phyloP scores from a whole-genome alignment of 2,797 vertebrate genomes.

The Morus bassanus region DNA sequence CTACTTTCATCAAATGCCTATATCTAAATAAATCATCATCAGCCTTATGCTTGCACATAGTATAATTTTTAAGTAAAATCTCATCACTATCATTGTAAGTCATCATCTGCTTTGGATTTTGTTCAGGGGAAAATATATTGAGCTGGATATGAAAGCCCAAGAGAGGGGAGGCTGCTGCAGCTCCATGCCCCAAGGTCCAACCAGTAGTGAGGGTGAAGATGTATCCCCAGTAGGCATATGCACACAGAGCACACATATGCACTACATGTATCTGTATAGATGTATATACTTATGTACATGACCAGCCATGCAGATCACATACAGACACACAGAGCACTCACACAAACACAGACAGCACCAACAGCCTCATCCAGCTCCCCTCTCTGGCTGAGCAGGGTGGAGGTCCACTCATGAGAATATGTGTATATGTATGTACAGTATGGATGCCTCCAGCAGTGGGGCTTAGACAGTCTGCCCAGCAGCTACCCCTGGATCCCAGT shows the following conservation, averaged over 20 bases:
- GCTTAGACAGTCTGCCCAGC: neutral
- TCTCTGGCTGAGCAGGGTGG: neutral
- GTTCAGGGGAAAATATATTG: neutral
- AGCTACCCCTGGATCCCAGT: neutral
- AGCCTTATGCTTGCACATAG: neutral
- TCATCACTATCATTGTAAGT: neutral
- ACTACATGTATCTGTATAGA: neutral
- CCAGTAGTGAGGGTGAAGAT: neutral
- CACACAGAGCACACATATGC: neutral
- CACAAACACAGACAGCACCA: neutral
- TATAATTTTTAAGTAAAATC: neutral
- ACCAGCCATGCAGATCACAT: no score
- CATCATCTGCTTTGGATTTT: neutral
- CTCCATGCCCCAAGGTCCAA: neutral
- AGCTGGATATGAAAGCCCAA: neutral
- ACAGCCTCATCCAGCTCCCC: neutral
- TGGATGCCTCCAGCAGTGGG: neutral
- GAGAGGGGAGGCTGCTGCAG: neutral
- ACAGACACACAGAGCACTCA: accelerated
- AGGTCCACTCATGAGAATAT: neutral
- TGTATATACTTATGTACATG: neutral
- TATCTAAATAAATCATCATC: neutral
- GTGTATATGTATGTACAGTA: neutral
- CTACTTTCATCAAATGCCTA: neutral
- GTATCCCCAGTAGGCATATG: neutral